Evolutionary conservation across 2,113 vertebrate species (phyloP).

Genomic region (Steatornis caripensis): DNA sequence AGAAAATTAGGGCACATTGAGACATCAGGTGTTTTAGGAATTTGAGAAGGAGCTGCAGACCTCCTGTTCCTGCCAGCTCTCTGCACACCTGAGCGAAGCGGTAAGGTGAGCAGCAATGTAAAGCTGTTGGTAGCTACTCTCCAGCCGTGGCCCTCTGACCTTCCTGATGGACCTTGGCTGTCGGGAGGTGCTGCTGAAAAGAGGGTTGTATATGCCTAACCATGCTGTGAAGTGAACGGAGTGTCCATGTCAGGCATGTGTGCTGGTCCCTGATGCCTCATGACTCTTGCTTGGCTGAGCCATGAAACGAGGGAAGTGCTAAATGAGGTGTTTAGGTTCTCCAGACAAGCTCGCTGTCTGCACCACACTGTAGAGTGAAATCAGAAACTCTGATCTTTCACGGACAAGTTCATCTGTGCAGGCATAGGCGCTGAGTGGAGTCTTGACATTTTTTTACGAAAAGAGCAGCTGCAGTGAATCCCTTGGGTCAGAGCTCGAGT

Average conservation of each 20-base stretch:
- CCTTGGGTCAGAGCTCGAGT: neutral
- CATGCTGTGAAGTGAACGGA: neutral
- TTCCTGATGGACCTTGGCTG: neutral
- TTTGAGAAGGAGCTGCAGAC: neutral
- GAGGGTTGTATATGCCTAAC: neutral
- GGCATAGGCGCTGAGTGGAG: neutral
- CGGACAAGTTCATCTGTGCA: neutral
- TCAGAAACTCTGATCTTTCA: neutral
- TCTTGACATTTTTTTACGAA: neutral
- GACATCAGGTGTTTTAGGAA: no score
- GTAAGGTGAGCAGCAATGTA: rapidly evolving
- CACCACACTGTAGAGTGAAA: neutral
- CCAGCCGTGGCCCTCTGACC: neutral
- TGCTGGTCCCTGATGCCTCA: neutral
- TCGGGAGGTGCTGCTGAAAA: neutral
- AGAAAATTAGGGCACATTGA: neutral
- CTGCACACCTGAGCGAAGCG: rapidly evolving
- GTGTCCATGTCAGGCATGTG: rapidly evolving
- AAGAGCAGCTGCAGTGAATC: neutral
- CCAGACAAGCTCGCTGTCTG: neutral
- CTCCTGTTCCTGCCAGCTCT: rapidly evolving
- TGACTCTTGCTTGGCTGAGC: neutral
- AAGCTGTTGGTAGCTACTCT: neutral
- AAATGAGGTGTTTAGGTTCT: neutral
- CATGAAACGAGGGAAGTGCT: rapidly evolving